Evolutionary conservation across 2,888 invertebrate genomes (phyloP).

Genomic region (Drosophila recens): DNA sequence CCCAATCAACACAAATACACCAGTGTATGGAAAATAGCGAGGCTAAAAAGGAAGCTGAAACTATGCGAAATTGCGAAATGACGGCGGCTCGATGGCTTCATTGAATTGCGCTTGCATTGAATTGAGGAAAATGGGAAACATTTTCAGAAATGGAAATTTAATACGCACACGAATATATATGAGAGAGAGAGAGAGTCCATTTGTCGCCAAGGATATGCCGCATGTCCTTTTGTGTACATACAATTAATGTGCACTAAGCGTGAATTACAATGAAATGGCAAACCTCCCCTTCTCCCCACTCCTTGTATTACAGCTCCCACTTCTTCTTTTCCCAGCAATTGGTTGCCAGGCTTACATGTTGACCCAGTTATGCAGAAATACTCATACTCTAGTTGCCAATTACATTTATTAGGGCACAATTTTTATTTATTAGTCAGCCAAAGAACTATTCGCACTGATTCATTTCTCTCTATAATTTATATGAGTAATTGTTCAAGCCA

Average conservation of each 20-base stretch:
- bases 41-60: slow-evolving; percentile 47
- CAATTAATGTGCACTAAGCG: slow-evolving; percentile 80
- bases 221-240: slow-evolving; percentile 55
- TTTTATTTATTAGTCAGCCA: slow-evolving; percentile 69
- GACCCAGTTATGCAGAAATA: slow-evolving; percentile 70
- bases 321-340: slow-evolving; percentile 1
- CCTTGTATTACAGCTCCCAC: background rate
- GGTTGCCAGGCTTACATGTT: slow-evolving; percentile 60
- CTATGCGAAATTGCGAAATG: slow-evolving; percentile 42
- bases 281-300: background rate
- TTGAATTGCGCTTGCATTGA: slow-evolving; percentile 55
- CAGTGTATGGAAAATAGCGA: slow-evolving; percentile 27
- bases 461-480: slow-evolving; percentile 71
- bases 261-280: slow-evolving; percentile 64
- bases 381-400: slow-evolving; percentile 61
- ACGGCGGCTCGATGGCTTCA: slow-evolving; percentile 59
- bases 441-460: slow-evolving; percentile 46
- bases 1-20: slow-evolving; percentile 41
- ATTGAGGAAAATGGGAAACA: slow-evolving; percentile 21
- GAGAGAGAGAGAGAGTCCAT: slow-evolving; percentile 24
- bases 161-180: slow-evolving; percentile 45
- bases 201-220: slow-evolving; percentile 74
- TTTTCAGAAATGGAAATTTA: slow-evolving; percentile 69
- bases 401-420: slow-evolving; percentile 74
- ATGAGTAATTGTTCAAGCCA: slow-evolving; percentile 64